These are phyloP conservation scores for Megaceryle maxima DNA, from an alignment of 2,113 vertebrate genomes.

Conservation along the genomic window DNA sequence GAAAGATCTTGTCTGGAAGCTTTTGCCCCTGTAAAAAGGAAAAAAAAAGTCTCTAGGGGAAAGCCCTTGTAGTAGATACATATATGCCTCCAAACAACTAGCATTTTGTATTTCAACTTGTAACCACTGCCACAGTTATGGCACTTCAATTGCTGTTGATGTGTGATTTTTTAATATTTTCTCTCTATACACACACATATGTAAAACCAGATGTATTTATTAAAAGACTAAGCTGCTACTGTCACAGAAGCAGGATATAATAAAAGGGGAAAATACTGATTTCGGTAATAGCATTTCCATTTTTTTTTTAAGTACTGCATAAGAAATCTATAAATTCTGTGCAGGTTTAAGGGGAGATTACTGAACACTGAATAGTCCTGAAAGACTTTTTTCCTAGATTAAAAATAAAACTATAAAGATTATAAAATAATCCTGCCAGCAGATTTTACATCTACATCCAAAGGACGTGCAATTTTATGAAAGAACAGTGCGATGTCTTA, in stretches of 20 bases:
- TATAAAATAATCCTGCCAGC: not conserved
- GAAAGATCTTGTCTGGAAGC: not conserved
- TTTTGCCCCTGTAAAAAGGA: not conserved
- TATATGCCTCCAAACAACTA: not conserved
- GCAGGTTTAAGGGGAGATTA: not conserved
- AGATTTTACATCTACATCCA: constrained; percentile 1
- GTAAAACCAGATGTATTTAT: not conserved
- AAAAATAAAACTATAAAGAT: not conserved
- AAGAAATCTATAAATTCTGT: not conserved
- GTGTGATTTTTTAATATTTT: not conserved
- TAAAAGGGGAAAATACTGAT: not conserved
- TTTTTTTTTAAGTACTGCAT: not conserved
- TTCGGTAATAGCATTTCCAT: not conserved
- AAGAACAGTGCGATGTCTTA: not conserved
- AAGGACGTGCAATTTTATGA: not conserved
- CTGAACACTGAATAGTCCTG: not conserved
- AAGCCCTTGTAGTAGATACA: rapidly evolving
- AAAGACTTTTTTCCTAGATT: not conserved
- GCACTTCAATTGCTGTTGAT: not conserved
- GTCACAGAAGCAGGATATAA: not conserved
- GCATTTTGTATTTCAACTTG: not conserved
- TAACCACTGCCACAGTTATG: not conserved
- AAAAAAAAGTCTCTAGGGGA: not conserved
- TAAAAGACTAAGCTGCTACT: not conserved
- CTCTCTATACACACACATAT: not conserved